Evolutionary conservation across 2,888 invertebrate genomes (phyloP), one percentile per base, ranked within the genome.

Genomic region (Meghimatium bilineatum): DNA sequence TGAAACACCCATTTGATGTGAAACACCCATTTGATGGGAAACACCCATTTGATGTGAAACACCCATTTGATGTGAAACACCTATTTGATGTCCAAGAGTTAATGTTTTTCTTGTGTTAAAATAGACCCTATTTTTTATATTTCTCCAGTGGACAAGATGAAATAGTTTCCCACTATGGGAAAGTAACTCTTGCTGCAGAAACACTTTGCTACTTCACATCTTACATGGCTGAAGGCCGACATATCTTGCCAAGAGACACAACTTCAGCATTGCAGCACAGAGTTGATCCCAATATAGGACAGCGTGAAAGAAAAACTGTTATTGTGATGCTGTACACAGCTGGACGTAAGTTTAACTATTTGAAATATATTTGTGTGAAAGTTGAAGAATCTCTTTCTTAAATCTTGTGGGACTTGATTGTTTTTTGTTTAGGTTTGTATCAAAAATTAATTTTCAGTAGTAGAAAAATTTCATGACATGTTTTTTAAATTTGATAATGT

Each of bases 301-400:
- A 92, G 85, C 84, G 87, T 20, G 90, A 91, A 44, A 85, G 90
- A 20, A 88, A 89, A 60, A 89, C 92, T 2, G 91, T 93, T 17
- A 90, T 91, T 85, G 88, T 90, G 6, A 79, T 93, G 66, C 89
- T 93, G 23, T 93, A 93, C 84, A 90, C 90, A 0, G 89, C 92
- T 14, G 92, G 91, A 20, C 32, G 74, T 74, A 56, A 74, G 74
- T 52, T 52, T 32, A n/a, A n/a, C n/a, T 26, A 10, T 38, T 71
- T 71, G 44, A 44, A 12, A 44, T 12, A 44, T 44, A 44, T 44
- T 12, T 44, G 44, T 44, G 44, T 44, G 10, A 69, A 44, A 20
- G 6, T 20, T 60, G 6, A 17, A 26, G 5, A 60, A n/a, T 26
- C n/a, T 60, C 10, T 60, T 60, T 20, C 5, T 8, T n/a, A n/a